Conservation (phyloP, 2,888 invertebrate species). For the Andrena haemorrhoa region DNA sequence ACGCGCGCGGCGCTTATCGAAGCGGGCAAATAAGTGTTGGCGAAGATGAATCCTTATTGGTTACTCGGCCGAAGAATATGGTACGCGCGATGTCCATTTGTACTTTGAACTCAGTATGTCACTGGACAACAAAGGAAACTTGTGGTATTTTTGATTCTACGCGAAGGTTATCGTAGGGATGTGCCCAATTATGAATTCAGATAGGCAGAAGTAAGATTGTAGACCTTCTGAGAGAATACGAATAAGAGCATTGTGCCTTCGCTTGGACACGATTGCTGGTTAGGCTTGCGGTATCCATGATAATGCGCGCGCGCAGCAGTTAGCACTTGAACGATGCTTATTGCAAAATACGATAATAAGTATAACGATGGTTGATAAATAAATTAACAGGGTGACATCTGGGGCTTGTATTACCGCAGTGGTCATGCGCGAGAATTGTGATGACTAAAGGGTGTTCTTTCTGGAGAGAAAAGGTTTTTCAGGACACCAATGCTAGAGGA, state of each 20-base stretch:
- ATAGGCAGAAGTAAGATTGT: not conserved
- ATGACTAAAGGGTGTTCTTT: not conserved
- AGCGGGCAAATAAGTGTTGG: not conserved
- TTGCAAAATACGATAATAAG: not conserved
- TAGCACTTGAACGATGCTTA: not conserved
- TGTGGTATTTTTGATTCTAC: not conserved
- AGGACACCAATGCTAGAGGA: not conserved
- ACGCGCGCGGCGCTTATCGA: not conserved
- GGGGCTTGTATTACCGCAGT: not conserved
- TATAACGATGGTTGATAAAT: not conserved
- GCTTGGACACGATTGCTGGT: too few relatives aligned
- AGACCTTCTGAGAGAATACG: too few relatives aligned
- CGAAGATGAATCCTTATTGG: not conserved
- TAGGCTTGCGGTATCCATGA: too few relatives aligned
- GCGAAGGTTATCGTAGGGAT: not conserved
- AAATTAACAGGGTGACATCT: constrained; percentile 8
- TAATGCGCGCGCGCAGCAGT: too few relatives aligned
- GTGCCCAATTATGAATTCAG: not conserved
- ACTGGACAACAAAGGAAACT: not conserved
- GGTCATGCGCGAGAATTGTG: not conserved
- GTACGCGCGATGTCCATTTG: not conserved
- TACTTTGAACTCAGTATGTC: not conserved
- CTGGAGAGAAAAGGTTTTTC: not conserved
- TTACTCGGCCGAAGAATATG: not conserved
- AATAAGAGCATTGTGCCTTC: too few relatives aligned